A percentile compares a stretch with the other conserved stretches of the same genome.
These are phyloP conservation scores for Aethes cnicana DNA, from an alignment of 2,888 invertebrate species.

Conservation along the genomic window DNA sequence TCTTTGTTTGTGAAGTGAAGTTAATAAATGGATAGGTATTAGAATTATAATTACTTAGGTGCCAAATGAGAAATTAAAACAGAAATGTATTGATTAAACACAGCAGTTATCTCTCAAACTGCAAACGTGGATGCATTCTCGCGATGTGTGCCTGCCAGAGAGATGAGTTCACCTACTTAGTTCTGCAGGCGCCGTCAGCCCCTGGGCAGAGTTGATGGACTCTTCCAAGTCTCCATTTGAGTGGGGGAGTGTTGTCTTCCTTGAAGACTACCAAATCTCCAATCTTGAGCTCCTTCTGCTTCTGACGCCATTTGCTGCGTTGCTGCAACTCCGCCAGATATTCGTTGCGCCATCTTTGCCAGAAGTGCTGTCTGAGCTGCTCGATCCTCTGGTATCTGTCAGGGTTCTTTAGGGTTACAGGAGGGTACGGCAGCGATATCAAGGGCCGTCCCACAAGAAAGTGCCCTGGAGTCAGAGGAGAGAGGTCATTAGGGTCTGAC, in stretches of 20 bases:
- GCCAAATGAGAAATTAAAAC: too few relatives aligned
- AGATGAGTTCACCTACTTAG: too few relatives aligned
- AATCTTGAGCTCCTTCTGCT: conserved; percentile 4
- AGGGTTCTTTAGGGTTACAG: neutral
- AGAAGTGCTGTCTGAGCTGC: conserved; percentile 31
- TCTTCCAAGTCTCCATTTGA: too few relatives aligned
- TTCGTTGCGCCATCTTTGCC: conserved; percentile 33
- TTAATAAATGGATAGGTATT: too few relatives aligned
- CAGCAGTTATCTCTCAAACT: too few relatives aligned
- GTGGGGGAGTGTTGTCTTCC: conserved; percentile 20
- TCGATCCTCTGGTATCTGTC: conserved; percentile 29
- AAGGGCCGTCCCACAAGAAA: conserved; percentile 31
- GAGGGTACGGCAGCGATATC: conserved; percentile 12
- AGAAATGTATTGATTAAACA: too few relatives aligned
- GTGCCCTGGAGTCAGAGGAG: conserved; percentile 33
- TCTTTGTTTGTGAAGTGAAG: too few relatives aligned
- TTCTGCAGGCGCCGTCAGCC: conserved; percentile 15
- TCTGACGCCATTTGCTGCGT: too few relatives aligned
- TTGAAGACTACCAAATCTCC: conserved; percentile 25
- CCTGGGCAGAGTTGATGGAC: conserved; percentile 21
- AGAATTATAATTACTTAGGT: too few relatives aligned
- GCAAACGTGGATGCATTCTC: too few relatives aligned
- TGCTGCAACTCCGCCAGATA: conserved; percentile 32
- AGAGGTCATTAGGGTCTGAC: conserved; percentile 29
- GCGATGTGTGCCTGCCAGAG: too few relatives aligned